A percentile compares a stretch with the other conserved stretches of the same genome.
phyloP scores from a whole-genome alignment of 2,113 vertebrate species.

The Fregetta grallaria region DNA sequence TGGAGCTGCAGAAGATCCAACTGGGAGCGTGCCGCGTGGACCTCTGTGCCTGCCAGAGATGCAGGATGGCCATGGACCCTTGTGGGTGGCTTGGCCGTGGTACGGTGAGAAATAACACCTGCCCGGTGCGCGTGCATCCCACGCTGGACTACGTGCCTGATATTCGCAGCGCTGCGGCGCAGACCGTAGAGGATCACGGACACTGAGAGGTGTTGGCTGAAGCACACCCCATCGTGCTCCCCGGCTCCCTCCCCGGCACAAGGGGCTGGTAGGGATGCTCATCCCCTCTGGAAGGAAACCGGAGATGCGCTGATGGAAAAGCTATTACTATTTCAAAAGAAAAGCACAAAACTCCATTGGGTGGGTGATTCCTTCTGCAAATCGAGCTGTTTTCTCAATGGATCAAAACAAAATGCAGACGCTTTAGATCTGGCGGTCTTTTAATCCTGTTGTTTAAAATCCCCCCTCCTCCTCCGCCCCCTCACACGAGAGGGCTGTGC shows the following conservation, averaged over 20 bases:
- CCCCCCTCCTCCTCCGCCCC: too few relatives aligned
- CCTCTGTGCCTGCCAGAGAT: neutral
- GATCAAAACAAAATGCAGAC: neutral
- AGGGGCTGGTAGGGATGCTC: neutral
- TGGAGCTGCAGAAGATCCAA: neutral
- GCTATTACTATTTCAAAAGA: neutral
- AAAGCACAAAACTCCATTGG: neutral
- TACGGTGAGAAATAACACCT: accelerated
- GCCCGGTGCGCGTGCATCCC: accelerated
- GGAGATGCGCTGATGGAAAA: neutral
- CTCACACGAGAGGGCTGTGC: neutral
- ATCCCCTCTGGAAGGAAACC: neutral
- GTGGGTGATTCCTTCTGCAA: neutral
- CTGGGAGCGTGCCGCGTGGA: neutral
- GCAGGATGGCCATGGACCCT: accelerated
- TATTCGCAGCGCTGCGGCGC: accelerated
- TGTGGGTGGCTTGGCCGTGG: neutral
- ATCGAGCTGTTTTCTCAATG: neutral
- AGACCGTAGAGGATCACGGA: accelerated
- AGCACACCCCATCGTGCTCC: accelerated
- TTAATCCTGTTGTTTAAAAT: neutral
- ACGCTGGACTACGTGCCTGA: neutral
- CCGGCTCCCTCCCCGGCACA: neutral
- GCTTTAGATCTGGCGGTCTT: neutral
- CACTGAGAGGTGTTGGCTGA: neutral